These are phyloP conservation scores for Glomeris maerens DNA, from an alignment of 1,140 invertebrate genomes.

Conservation along the genomic window DNA sequence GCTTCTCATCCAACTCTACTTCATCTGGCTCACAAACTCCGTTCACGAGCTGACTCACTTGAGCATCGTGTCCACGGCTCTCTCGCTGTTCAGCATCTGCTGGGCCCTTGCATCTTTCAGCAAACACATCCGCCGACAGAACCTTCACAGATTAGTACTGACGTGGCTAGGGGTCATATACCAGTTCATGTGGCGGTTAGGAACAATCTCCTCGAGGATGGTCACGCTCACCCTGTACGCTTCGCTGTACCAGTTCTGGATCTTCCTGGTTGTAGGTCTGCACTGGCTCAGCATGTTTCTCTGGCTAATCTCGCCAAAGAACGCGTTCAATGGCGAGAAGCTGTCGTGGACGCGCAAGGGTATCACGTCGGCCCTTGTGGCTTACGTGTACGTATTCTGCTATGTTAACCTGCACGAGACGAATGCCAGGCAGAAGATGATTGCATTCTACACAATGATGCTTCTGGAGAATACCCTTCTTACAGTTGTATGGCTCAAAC, in stretches of 20 bases:
- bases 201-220: conserved; percentile 68
- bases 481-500: conserved; percentile 47
- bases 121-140: conserved; percentile 64
- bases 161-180: conserved; percentile 81
- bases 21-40: conserved; percentile 36
- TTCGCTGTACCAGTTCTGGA: conserved; percentile 64
- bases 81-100: conserved; percentile 70
- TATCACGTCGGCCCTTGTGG: conserved; percentile 54
- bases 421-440: conserved; percentile 63
- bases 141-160: conserved; percentile 65
- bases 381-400: conserved; percentile 77
- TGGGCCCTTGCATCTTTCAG: conserved; percentile 83
- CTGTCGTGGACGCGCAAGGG: conserved; percentile 48
- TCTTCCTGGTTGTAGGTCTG: conserved; percentile 60
- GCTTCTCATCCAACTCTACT: conserved; percentile 64
- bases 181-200: conserved; percentile 63
- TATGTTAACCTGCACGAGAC: conserved; percentile 74
- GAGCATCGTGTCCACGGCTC: conserved; percentile 60
- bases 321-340: conserved; percentile 64
- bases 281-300: conserved; percentile 73
- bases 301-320: conserved; percentile 70
- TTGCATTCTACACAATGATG: conserved; percentile 82
- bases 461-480: conserved; percentile 69
- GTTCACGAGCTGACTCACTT: conserved; percentile 50
- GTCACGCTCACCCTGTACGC: conserved; percentile 71